Evolutionary conservation across 2,113 vertebrate species (phyloP).

Genomic region (Macaca fascicularis): DNA sequence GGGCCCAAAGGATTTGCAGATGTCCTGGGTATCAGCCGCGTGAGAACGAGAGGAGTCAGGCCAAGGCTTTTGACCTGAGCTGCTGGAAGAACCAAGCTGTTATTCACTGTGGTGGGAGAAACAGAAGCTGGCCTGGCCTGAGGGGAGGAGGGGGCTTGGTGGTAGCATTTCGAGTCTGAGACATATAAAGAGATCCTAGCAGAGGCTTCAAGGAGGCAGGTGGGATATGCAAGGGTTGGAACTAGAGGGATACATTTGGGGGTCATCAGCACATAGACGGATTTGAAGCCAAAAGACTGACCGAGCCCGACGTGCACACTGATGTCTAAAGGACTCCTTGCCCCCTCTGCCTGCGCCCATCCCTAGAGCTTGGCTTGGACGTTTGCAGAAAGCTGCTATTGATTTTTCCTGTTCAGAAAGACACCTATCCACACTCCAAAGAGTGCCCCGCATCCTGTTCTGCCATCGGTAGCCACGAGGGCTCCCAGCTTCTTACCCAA

Average conservation of each 20-base stretch:
- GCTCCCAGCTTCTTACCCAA: background rate
- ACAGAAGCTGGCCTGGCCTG: rapidly evolving
- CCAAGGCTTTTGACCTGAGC: background rate
- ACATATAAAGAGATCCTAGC: background rate
- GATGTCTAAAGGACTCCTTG: background rate
- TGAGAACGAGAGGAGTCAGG: background rate
- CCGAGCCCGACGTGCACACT: rapidly evolving
- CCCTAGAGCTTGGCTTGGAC: background rate
- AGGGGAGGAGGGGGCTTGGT: background rate
- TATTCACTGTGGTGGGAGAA: no score
- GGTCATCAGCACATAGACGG: no score
- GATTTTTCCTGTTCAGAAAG: background rate
- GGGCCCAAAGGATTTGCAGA: background rate
- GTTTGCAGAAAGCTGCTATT: background rate
- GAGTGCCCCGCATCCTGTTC: background rate
- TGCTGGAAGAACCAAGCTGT: rapidly evolving
- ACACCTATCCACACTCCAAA: background rate
- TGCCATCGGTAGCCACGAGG: background rate
- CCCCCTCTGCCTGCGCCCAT: rapidly evolving
- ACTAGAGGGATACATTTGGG: background rate
- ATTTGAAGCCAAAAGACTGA: background rate
- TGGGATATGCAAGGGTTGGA: background rate
- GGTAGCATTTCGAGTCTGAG: background rate
- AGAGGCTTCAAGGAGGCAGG: background rate
- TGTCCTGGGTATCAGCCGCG: background rate